A percentile compares a stretch with the other conserved stretches of the same genome.
phyloP scores from a whole-genome alignment of 1,140 invertebrate species.

The Trachymyrmex cornetzi region DNA sequence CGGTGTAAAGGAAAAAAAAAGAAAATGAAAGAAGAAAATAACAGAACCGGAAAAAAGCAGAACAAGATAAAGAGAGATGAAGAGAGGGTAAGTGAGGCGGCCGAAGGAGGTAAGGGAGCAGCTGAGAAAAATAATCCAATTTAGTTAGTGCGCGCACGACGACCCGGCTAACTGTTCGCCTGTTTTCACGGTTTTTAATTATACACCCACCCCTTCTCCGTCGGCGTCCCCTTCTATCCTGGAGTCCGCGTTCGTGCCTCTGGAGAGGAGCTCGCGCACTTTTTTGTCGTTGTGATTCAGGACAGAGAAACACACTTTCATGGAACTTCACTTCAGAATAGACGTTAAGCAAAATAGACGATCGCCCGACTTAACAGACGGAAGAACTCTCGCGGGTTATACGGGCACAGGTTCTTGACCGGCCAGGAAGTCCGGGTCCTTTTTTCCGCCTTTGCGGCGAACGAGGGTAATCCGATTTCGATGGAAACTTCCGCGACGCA shows the following conservation, averaged over 20 bases:
- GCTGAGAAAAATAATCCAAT: conserved; percentile 84
- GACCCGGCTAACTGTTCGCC: conserved; percentile 72
- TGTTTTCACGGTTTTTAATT: conserved; percentile 85
- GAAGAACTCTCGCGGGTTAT: neutral
- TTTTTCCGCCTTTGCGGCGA: conserved; percentile 53
- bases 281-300: conserved; percentile 73
- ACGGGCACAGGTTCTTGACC: neutral
- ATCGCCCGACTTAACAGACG: conserved; percentile 7
- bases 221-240: too few relatives aligned
- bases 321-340: conserved; percentile 62
- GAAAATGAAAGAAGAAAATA: neutral
- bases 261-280: conserved; percentile 44
- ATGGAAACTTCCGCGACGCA: conserved; percentile 47
- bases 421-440: neutral
- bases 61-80: conserved; percentile 35
- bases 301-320: conserved; percentile 78
- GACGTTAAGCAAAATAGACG: conserved; percentile 40
- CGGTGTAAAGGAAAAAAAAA: neutral
- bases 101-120: conserved; percentile 60
- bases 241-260: neutral
- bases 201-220: conserved; percentile 70
- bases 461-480: conserved; percentile 68
- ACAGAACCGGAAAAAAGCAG: conserved; percentile 24
- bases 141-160: conserved; percentile 75
- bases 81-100: conserved; percentile 48